These are phyloP conservation scores for Smutsia temminckii DNA, from an alignment of 2,797 vertebrate genomes.

Conservation along the genomic window DNA sequence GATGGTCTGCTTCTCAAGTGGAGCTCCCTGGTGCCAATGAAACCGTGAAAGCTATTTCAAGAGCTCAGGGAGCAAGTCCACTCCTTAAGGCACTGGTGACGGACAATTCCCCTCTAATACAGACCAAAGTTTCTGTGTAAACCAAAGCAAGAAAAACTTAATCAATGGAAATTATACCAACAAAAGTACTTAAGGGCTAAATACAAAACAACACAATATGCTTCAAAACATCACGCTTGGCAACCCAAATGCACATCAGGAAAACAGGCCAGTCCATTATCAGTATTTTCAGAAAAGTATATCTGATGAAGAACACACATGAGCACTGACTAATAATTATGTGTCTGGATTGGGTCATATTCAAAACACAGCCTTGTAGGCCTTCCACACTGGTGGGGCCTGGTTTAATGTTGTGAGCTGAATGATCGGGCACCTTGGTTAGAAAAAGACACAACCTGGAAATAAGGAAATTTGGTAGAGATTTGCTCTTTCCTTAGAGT, in stretches of 20 bases:
- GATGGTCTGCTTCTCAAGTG: not conserved
- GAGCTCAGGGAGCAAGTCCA: not conserved
- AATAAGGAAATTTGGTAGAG: not conserved
- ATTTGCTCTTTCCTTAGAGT: not conserved
- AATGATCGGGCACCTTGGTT: not conserved
- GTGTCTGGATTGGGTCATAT: slow-evolving; percentile 37
- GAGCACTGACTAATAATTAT: not conserved
- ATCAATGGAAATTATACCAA: slow-evolving; percentile 3
- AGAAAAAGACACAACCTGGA: not conserved
- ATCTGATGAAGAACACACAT: slow-evolving; percentile 44
- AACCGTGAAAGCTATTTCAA: not conserved
- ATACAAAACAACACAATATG: not conserved
- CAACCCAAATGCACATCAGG: not conserved
- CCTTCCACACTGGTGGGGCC: not conserved
- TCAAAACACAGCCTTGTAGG: not conserved
- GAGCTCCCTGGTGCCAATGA: not conserved
- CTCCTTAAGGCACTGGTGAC: not conserved
- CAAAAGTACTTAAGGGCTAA: not conserved
- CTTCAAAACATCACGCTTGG: slow-evolving; percentile 8
- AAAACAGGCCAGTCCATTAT: not conserved
- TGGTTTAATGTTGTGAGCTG: not conserved
- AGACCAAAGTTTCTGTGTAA: not conserved
- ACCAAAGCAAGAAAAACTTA: slow-evolving; percentile 17
- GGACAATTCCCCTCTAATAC: not conserved
- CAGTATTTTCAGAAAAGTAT: not conserved